Percentiles rank a stretch among this genome's conserved stretches.
Evolutionary conservation across 1,140 invertebrate species (phyloP).

Genomic region (Steinernema khuongi): DNA sequence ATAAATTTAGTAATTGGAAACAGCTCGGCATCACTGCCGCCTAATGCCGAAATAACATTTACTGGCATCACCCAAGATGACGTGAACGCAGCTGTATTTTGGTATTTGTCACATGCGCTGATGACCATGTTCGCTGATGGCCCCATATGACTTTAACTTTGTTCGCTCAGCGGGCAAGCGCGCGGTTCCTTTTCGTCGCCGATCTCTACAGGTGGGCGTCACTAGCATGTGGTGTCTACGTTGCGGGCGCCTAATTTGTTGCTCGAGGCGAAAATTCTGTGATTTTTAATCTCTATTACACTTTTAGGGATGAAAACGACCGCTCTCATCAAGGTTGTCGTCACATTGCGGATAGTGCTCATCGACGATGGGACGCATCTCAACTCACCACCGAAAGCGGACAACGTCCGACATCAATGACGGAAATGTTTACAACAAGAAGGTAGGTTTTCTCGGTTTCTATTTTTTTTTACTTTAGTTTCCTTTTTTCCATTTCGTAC

Average conservation of each 20-base stretch:
- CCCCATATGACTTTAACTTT: no score
- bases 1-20: no score
- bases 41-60: no score
- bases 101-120: no score
- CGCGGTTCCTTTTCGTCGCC: no score
- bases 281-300: slow-evolving; percentile 17
- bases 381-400: slow-evolving; percentile 23
- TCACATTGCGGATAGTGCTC: background rate
- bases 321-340: background rate
- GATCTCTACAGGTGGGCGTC: no score
- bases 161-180: no score
- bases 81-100: no score
- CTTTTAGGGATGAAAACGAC: slow-evolving; percentile 9
- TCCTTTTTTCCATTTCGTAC: background rate
- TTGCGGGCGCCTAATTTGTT: slow-evolving; percentile 4
- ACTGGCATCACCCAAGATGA: no score
- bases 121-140: no score
- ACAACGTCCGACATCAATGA: slow-evolving; percentile 30
- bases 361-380: background rate
- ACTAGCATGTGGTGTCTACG: no score
- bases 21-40: no score
- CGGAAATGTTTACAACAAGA: slow-evolving; percentile 32
- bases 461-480: background rate
- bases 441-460: slow-evolving; percentile 20
- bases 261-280: slow-evolving; percentile 11